Percentiles rank a stretch among this genome's conserved stretches.
phyloP scores from a whole-genome alignment of 1,140 invertebrate species.

The Euglossa dilemma region DNA sequence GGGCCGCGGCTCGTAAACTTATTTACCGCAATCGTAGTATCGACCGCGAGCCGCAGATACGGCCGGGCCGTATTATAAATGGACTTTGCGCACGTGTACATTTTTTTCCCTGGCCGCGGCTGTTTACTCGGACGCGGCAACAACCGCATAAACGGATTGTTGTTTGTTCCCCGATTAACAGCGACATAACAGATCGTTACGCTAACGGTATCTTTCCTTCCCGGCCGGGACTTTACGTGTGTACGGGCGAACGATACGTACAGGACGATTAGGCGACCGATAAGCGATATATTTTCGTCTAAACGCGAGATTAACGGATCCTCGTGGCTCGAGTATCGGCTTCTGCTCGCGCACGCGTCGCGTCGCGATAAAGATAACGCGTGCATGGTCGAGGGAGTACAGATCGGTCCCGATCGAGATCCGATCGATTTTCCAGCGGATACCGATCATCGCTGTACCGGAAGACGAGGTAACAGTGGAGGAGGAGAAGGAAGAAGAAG shows the following conservation, averaged over 20 bases:
- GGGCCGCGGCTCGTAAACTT: not conserved
- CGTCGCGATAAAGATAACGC: not conserved
- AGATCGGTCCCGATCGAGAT: too few relatives aligned
- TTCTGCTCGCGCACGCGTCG: not conserved
- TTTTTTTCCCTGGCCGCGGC: not conserved
- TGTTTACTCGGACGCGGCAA: conserved; percentile 9
- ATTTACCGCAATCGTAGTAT: conserved; percentile 25
- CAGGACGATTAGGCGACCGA: conserved; percentile 1
- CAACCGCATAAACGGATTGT: conserved; percentile 13
- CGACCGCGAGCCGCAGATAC: conserved; percentile 3
- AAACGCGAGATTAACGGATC: conserved; percentile 13
- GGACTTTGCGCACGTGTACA: conserved; percentile 39
- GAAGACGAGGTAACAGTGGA: not conserved
- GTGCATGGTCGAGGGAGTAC: too few relatives aligned
- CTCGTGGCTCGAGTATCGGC: not conserved
- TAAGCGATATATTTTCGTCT: conserved; percentile 29
- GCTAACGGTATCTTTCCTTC: conserved; percentile 9
- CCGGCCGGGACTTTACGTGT: too few relatives aligned
- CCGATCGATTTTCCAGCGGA: not conserved
- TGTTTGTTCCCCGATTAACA: conserved; percentile 34
- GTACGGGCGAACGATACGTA: not conserved
- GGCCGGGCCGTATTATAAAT: conserved; percentile 3
- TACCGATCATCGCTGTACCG: not conserved
- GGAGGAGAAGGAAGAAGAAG: too few relatives aligned
- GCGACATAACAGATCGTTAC: conserved; percentile 14